Percentiles rank a stretch among this genome's conserved stretches.
Evolutionary conservation across 2,888 invertebrate species (phyloP).

Genomic region (Pyrrhosoma nymphula): DNA sequence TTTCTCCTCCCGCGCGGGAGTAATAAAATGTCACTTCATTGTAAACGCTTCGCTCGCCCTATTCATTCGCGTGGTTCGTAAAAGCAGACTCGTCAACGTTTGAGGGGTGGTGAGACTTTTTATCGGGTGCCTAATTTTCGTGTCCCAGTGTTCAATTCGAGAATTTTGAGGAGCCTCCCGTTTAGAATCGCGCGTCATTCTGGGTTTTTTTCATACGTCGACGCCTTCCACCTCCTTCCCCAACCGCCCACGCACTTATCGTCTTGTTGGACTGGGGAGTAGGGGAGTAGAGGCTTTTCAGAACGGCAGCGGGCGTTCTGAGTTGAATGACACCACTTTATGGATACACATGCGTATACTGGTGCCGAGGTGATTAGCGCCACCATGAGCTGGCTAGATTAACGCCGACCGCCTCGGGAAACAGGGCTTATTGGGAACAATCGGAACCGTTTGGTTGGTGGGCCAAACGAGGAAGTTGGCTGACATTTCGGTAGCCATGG

Average conservation of each 20-base stretch:
- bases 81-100: neutral
- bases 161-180: neutral
- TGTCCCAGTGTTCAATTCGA: neutral
- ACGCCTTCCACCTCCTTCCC: neutral
- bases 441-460: neutral
- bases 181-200: neutral
- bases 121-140: neutral
- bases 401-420: neutral
- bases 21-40: too few species aligned
- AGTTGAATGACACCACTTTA: neutral
- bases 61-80: neutral
- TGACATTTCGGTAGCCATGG: neutral
- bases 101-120: neutral
- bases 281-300: neutral
- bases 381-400: slow-evolving; percentile 6
- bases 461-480: neutral
- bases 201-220: neutral
- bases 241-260: neutral
- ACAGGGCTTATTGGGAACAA: neutral
- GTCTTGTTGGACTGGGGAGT: neutral
- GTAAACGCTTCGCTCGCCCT: neutral
- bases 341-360: neutral
- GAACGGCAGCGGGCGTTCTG: neutral
- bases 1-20: too few species aligned
- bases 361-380: neutral